Evolutionary conservation across 2,888 invertebrate genomes (phyloP), one percentile per base, ranked within the genome.

Genomic region (Coenonympha arcania): DNA sequence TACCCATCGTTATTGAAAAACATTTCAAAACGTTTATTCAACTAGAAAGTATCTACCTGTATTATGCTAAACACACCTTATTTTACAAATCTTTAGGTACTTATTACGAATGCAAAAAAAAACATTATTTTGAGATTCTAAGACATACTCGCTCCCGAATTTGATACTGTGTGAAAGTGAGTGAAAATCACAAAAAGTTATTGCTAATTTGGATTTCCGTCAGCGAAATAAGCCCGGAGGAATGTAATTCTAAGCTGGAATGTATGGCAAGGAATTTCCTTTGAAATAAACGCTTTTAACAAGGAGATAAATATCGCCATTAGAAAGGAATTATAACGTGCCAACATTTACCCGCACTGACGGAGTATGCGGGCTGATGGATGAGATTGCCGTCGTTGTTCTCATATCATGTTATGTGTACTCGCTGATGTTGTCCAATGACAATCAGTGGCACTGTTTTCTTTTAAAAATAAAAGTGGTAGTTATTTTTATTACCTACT

Each of bases 331-430:
- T 45, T 15, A 18, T 45, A n/a, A 28, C 13, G 26, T 36, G 16
- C 15, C 20, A 6, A 30, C 16, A 11, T 11, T 18, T 11, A 9
- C 13, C 16, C 36, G 26, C 28, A 36, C 36, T 36, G 36, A 45
- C 20, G 15, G 13, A 19, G 36, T 36, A 36, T 13, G 26, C 4
- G 8, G 11, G 34, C 28, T 45, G 45, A 45, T 45, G 28, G 45
- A 45, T 45, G 45, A 28, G 45, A 45, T 45, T 26, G 26, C 36
- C 13, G n/a, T 13, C 11, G 43, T 19, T 26, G 18, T 24, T 45
- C 11, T 26, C 33, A 8, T 28, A 4, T 36, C 9, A 26, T 39
- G 13, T 20, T 39, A 31, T 15, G 24, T 24, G 24, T 39, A 15
- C 9, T 8, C 4, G 22, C 9, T 22, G 8, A 16, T 39, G 22